Evolutionary conservation across 2,797 vertebrate species (phyloP), one percentile per base, ranked within the genome.

Genomic region (Pipistrellus kuhlii): DNA sequence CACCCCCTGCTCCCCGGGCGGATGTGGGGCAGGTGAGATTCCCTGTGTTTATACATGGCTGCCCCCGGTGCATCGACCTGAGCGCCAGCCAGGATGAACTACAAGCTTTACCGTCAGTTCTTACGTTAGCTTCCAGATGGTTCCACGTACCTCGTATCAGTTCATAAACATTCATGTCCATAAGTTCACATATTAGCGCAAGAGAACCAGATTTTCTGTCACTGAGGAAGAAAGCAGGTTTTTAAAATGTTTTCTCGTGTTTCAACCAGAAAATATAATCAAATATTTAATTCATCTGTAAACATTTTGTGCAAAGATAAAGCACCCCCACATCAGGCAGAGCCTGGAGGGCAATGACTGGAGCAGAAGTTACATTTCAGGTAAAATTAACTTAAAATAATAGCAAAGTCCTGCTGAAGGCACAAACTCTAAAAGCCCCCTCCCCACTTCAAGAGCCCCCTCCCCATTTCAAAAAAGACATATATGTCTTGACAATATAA

Each of bases 161-260:
- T 96, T 99, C 98, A 95, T 99, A 99, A 97, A 99, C 98, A 98
- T 99, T 99, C 99, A 99, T 99, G 96, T 99, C 98, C 99, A 99
- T 99, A 96, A 99, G 98, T 98, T 99, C 99, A 98, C 99, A 98
- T 96, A 99, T 99, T 96, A 99, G 97, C 95, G 99, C 99, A 92
- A 99, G 98, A 27, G 98, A 99, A 78, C 98, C 99, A 51, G 98
- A 97, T 96, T 98, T 99, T 98, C 98, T 98, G 98, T 99, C 98
- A 93, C 99, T 99, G 97, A 94, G 97, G 97, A 96, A 98, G 93
- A 90, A 97, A 97, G 96, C 27, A 96, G 51, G 46, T 30, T 92
- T 95, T 95, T 85, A 71, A 92, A 64, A 84, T 38, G 27, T 12
- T 44, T 91, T 78, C 55, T 94, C 53, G 92, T 46, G 71, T 95